These are phyloP conservation scores for Myotis planiceps DNA, from an alignment of 2,797 vertebrate genomes.

Conservation along the genomic window DNA sequence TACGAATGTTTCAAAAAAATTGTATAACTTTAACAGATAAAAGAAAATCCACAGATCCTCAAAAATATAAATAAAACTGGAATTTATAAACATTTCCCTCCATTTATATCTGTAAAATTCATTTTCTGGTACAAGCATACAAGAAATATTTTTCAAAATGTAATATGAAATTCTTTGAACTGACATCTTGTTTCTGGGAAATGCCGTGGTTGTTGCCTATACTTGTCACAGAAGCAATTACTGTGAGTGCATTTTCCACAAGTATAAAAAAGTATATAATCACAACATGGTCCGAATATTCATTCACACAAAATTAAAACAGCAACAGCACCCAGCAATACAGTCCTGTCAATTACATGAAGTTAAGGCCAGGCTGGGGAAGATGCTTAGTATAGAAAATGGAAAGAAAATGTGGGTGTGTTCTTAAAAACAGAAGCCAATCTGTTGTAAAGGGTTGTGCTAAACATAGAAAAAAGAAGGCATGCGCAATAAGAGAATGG, in stretches of 20 bases:
- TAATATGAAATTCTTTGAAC: conserved; percentile 41
- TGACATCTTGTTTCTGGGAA: conserved; percentile 58
- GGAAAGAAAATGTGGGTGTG: not conserved
- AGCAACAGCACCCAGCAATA: not conserved
- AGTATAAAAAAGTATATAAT: conserved; percentile 21
- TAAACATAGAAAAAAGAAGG: not conserved
- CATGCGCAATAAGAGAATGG: not conserved
- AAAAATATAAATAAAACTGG: not conserved
- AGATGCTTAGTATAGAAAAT: not conserved
- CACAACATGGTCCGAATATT: not conserved
- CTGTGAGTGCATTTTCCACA: conserved; percentile 44
- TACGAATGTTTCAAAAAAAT: not conserved
- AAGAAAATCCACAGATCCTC: not conserved
- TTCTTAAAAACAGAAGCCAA: not conserved
- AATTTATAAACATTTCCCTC: not conserved
- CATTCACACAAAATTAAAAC: conserved; percentile 38
- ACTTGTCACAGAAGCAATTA: conserved; percentile 56
- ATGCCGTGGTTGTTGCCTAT: not conserved
- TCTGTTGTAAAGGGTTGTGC: not conserved
- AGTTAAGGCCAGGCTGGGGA: not conserved
- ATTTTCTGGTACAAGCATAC: not conserved
- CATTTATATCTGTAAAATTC: not conserved
- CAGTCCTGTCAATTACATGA: not conserved
- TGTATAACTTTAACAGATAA: conserved; percentile 4
- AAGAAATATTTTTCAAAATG: conserved; percentile 21